phyloP scores from a whole-genome alignment of 2,797 vertebrate genomes.

The Serranus cabrilla region DNA sequence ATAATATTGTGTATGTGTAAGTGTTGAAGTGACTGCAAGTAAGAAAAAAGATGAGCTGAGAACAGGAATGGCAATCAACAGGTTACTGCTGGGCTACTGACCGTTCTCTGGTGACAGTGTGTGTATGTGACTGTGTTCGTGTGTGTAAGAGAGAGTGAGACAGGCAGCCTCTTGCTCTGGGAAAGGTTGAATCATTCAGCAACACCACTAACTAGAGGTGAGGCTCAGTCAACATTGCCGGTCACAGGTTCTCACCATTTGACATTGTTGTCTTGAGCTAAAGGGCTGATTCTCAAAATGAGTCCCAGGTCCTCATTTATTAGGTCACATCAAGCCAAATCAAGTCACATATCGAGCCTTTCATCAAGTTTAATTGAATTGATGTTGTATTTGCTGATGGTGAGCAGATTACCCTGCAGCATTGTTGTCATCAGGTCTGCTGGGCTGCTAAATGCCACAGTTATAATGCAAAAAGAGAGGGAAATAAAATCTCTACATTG shows the following conservation, averaged over 20 bases:
- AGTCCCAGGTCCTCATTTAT: constrained; percentile 26
- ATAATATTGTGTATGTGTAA: not conserved
- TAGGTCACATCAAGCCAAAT: constrained; percentile 50
- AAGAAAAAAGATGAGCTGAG: constrained; percentile 29
- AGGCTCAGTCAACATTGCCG: constrained; percentile 24
- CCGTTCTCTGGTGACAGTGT: not conserved
- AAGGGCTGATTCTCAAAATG: constrained; percentile 11
- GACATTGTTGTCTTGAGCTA: constrained; percentile 19
- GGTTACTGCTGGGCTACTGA: constrained; percentile 36
- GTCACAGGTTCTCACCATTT: constrained; percentile 45
- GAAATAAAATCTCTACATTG: too few relatives aligned
- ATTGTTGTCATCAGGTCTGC: not conserved
- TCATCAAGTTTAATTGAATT: constrained; percentile 26
- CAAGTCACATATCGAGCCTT: constrained; percentile 24
- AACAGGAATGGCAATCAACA: constrained; percentile 55
- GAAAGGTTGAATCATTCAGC: constrained; percentile 55
- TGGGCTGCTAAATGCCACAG: not conserved
- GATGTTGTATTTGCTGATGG: constrained; percentile 9
- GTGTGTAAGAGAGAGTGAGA: not conserved
- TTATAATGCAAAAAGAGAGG: not conserved
- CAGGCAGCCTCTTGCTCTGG: constrained; percentile 9
- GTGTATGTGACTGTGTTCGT: not conserved
- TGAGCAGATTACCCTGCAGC: not conserved
- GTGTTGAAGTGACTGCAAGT: constrained; percentile 36
- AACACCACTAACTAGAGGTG: constrained; percentile 26